Percentiles rank a stretch among this genome's conserved stretches.
phyloP scores from a whole-genome alignment of 2,797 vertebrate species.

The Dendrocincla tyrannina region DNA sequence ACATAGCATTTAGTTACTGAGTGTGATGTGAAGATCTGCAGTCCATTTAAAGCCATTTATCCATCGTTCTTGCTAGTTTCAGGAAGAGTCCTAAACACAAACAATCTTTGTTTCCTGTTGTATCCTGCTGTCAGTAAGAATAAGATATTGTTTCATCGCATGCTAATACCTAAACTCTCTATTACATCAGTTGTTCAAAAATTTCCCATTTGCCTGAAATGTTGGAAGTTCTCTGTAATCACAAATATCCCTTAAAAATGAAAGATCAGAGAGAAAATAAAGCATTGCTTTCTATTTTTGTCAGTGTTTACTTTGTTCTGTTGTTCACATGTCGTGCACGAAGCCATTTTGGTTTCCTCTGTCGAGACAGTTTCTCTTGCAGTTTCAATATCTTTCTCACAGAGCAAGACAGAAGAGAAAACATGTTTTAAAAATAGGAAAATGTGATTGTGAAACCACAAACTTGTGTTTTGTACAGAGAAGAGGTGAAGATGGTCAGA shows the following conservation, averaged over 20 bases:
- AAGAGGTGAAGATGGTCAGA: slow-evolving; percentile 11
- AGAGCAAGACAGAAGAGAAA: slow-evolving; percentile 19
- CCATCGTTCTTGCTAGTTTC: background rate
- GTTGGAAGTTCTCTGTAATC: slow-evolving; percentile 24
- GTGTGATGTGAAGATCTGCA: background rate
- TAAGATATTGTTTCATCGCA: background rate
- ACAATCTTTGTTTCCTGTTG: slow-evolving; percentile 1
- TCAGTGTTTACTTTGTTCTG: slow-evolving; percentile 30
- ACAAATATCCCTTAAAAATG: slow-evolving; percentile 38
- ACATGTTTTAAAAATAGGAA: slow-evolving; percentile 62
- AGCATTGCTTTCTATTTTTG: slow-evolving; percentile 45
- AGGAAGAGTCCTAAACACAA: slow-evolving; percentile 10
- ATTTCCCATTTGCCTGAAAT: background rate
- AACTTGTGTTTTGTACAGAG: slow-evolving; percentile 7
- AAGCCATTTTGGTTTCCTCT: slow-evolving; percentile 51
- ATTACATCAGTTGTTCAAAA: slow-evolving; percentile 20
- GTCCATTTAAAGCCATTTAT: background rate
- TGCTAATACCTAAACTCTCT: slow-evolving; percentile 7
- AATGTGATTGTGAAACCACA: slow-evolving; percentile 60
- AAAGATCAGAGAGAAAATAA: slow-evolving; percentile 47
- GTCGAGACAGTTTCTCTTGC: slow-evolving; percentile 42
- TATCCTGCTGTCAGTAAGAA: slow-evolving; percentile 24
- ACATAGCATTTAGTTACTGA: background rate
- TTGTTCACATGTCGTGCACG: background rate
- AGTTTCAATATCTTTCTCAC: slow-evolving; percentile 51